phyloP scores from a whole-genome alignment of 1,140 invertebrate species.

The Brachionus asplanchnoidis region DNA sequence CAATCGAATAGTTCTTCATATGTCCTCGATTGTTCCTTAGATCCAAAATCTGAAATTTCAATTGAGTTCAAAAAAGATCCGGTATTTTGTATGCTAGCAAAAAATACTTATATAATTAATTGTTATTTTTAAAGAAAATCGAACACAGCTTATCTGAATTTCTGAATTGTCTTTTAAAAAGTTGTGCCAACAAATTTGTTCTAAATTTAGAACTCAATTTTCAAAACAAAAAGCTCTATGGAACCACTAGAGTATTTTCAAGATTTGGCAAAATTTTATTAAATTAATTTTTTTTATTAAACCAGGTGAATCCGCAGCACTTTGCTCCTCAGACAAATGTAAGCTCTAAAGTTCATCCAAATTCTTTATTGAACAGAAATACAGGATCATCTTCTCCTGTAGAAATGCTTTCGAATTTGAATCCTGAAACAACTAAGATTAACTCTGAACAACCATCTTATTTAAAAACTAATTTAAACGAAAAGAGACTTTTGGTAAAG shows the following conservation, averaged over 20 bases:
- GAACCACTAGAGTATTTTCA: background rate
- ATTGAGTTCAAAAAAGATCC: background rate
- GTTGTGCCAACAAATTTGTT: background rate
- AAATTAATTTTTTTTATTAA: background rate
- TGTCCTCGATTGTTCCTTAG: background rate
- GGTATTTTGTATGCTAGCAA: background rate
- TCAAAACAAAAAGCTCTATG: background rate
- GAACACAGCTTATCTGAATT: background rate
- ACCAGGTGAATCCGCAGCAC: background rate
- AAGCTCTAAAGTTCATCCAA: background rate
- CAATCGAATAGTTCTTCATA: slow-evolving; percentile 2
- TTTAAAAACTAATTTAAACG: background rate
- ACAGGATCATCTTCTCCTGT: background rate
- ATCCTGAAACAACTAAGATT: background rate
- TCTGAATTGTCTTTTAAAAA: background rate
- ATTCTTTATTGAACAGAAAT: background rate
- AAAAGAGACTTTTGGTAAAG: slow-evolving; percentile 32
- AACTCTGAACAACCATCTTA: background rate
- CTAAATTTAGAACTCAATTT: slow-evolving; percentile 15
- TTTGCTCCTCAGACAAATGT: background rate
- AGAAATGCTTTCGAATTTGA: background rate
- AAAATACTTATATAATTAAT: background rate
- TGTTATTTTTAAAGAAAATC: background rate
- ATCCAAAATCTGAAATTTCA: background rate
- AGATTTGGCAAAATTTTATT: background rate